Evolutionary conservation across 1,140 invertebrate genomes (phyloP).

Genomic region (Ooceraea biroi): DNA sequence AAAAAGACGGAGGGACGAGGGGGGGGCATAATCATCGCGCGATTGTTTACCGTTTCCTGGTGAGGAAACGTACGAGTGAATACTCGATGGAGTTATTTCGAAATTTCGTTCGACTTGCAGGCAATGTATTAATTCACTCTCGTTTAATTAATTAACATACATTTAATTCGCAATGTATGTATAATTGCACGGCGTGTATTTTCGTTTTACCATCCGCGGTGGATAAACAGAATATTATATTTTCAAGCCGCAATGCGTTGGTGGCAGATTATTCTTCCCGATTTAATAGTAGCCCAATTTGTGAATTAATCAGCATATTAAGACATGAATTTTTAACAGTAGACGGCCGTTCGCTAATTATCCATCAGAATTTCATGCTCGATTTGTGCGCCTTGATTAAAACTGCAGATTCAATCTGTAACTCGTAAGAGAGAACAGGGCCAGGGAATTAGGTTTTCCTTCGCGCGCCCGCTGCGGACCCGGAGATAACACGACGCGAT

Average conservation of each 20-base stretch:
- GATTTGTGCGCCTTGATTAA: conserved; percentile 48
- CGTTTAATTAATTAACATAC: conserved; percentile 52
- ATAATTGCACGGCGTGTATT: conserved; percentile 38
- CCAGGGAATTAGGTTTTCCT: conserved; percentile 17
- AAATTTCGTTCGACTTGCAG: not conserved
- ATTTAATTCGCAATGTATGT: conserved; percentile 45
- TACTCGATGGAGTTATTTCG: not conserved
- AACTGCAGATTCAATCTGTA: conserved; percentile 46
- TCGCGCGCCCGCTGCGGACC: not conserved
- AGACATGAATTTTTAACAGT: conserved; percentile 36
- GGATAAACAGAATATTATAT: conserved; percentile 37
- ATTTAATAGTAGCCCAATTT: conserved; percentile 48
- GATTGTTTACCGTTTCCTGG: not conserved
- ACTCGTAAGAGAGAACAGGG: not conserved
- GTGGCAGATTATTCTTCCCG: conserved; percentile 3
- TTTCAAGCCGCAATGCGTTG: not conserved
- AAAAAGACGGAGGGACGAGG: not conserved
- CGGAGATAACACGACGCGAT: conserved; percentile 33
- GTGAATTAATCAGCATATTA: conserved; percentile 46
- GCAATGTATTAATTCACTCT: conserved; percentile 25
- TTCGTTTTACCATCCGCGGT: conserved; percentile 30
- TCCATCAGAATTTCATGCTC: conserved; percentile 23
- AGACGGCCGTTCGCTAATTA: not conserved
- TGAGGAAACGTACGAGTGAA: not conserved
- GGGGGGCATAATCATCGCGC: not conserved